Conservation (phyloP, 2,113 vertebrate species). For the Bubo bubo region DNA sequence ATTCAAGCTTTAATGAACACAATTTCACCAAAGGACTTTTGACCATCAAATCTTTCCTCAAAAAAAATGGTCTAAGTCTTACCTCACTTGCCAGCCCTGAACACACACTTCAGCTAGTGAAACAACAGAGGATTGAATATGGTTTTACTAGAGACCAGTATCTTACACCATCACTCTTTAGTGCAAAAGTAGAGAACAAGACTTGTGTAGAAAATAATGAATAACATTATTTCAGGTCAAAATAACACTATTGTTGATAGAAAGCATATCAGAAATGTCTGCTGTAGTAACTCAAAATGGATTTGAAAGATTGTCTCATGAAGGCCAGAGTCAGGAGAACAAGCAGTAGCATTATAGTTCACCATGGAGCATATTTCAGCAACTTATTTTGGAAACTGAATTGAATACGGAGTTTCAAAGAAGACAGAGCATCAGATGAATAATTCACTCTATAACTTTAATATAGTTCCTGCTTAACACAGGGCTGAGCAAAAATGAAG, state of each 20-base stretch:
- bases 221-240: neutral
- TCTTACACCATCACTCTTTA: neutral
- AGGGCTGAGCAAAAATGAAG: neutral
- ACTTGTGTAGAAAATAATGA: neutral
- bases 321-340: neutral
- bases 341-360: neutral
- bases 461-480: neutral
- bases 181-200: neutral
- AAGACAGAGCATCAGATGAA: neutral
- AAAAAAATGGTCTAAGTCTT: neutral
- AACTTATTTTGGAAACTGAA: neutral
- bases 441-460: neutral
- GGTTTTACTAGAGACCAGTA: neutral
- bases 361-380: fast-evolving
- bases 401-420: neutral
- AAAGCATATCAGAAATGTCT: neutral
- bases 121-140: neutral
- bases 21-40: neutral
- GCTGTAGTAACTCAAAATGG: neutral
- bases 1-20: neutral
- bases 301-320: neutral
- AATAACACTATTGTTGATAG: neutral
- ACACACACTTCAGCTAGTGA: neutral
- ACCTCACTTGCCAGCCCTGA: neutral
- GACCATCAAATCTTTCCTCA: neutral